Percentiles rank a stretch among this genome's conserved stretches.
phyloP scores from a whole-genome alignment of 1,140 invertebrate species.

The Uloborus diversus region DNA sequence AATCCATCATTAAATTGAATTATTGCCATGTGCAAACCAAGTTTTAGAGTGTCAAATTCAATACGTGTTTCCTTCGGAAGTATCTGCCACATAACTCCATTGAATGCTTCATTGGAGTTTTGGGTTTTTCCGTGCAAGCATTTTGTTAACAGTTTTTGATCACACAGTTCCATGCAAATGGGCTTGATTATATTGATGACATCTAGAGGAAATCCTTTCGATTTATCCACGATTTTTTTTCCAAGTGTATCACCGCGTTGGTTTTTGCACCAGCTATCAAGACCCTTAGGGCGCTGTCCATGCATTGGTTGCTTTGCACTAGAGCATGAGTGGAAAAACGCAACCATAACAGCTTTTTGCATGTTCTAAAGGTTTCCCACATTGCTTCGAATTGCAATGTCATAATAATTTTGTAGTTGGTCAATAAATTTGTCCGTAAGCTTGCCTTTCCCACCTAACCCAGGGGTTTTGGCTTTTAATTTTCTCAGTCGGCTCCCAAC shows the following conservation, averaged over 20 bases:
- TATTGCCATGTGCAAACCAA: conserved; percentile 10
- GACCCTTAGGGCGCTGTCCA: conserved; percentile 6
- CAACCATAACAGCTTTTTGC: background rate
- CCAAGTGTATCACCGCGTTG: background rate
- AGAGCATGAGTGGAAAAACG: background rate
- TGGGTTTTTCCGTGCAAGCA: conserved; percentile 27
- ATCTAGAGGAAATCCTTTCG: background rate
- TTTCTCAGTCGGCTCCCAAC: background rate
- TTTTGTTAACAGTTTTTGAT: conserved; percentile 12
- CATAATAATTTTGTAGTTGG: conserved; percentile 31
- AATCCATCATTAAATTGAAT: conserved; percentile 15
- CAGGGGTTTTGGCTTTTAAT: background rate
- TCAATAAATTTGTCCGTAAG: no score
- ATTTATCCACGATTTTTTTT: background rate
- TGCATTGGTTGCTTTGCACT: background rate
- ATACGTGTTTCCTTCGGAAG: conserved; percentile 19
- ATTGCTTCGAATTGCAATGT: conserved; percentile 16
- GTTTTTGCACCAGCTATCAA: conserved; percentile 12
- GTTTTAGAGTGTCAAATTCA: background rate
- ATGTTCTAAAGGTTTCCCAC: background rate
- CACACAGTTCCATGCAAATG: background rate
- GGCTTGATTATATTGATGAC: conserved; percentile 21
- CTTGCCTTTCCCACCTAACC: conserved; percentile 17
- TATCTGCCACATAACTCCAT: conserved; percentile 15
- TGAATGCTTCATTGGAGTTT: no score